phyloP scores from a whole-genome alignment of 2,888 invertebrate species.

The Desoria tigrina region DNA sequence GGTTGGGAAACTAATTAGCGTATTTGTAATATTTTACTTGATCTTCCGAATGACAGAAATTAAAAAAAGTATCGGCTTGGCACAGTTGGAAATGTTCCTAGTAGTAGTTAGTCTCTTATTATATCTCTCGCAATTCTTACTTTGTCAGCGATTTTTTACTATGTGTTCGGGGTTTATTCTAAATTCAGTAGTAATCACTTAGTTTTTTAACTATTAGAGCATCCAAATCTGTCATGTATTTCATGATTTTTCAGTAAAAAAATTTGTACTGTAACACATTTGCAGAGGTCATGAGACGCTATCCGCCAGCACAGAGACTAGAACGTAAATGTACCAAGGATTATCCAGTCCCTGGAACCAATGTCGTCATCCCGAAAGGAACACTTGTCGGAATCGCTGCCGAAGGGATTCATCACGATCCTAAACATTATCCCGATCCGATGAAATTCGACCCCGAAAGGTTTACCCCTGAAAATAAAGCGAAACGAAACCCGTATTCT shows the following conservation, averaged over 20 bases:
- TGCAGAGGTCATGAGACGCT: slow-evolving; percentile 6
- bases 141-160: too few relatives aligned
- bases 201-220: neutral
- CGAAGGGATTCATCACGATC: slow-evolving; percentile 24
- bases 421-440: slow-evolving; percentile 36
- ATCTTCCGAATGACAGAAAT: neutral
- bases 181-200: neutral
- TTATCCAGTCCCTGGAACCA: neutral
- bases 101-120: too few relatives aligned
- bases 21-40: neutral
- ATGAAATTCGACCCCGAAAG: slow-evolving; percentile 38
- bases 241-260: neutral
- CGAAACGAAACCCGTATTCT: slow-evolving; percentile 27
- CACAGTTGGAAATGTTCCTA: too few relatives aligned
- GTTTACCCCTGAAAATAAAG: slow-evolving; percentile 33
- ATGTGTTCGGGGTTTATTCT: too few relatives aligned
- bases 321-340: slow-evolving; percentile 7
- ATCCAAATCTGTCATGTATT: neutral
- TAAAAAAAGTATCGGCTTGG: neutral
- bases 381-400: neutral
- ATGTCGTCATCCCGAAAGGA: neutral
- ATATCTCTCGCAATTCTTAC: too few relatives aligned
- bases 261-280: neutral
- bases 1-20: neutral
- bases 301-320: neutral